Base-by-base conservation (phyloP, 2,888 invertebrate genomes). In the Hylaea fasciaria region DNA sequence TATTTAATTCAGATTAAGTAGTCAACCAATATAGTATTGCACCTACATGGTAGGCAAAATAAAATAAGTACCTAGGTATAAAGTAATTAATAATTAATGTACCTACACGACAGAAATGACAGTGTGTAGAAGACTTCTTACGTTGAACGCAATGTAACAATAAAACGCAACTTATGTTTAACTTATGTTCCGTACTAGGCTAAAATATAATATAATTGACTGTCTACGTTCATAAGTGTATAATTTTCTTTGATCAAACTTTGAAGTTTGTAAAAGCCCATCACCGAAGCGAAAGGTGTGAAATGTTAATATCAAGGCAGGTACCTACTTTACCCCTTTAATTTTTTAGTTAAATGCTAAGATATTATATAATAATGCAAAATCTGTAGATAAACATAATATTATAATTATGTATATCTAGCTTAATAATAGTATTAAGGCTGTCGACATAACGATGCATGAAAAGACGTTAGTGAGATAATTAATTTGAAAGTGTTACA, bases 401-500 rank as follows among this genome's bases (percentile, higher is more conserved):
- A n/a, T n/a, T n/a, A 41, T 14, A 55, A 7, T 28, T 49, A 53
- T 41, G n/a, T 41, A 48, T 45, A 64, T 65, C 67, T 65, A 73
- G 64, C 39, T 68, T 70, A 67, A 40, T 60, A n/a, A 58, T 67
- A 72, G 59, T 64, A n/a, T 60, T 73, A 72, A 70, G 70, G 68
- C 2, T 14, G 73, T 75, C 64, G 69, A 70, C 74, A 75, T 71
- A 69, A 62, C 61, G 51, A 81, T 77, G 82, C 83, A 85, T 82
- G 84, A 87, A 86, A 90, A 90, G 89, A 90, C 90, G 86, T 82
- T 86, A 90, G 90, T 90, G 89, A 89, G 89, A 89, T 72, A 74
- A 64, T 62, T 66, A 67, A 68, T 68, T 58, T 59, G 11, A 41
- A 40, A 0, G 54, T 29, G 54, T 40, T 28, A 52, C n/a, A n/a